A percentile compares a stretch with the other conserved stretches of the same genome.
phyloP scores from a whole-genome alignment of 2,888 invertebrate genomes.

The Drosophila rubida region DNA sequence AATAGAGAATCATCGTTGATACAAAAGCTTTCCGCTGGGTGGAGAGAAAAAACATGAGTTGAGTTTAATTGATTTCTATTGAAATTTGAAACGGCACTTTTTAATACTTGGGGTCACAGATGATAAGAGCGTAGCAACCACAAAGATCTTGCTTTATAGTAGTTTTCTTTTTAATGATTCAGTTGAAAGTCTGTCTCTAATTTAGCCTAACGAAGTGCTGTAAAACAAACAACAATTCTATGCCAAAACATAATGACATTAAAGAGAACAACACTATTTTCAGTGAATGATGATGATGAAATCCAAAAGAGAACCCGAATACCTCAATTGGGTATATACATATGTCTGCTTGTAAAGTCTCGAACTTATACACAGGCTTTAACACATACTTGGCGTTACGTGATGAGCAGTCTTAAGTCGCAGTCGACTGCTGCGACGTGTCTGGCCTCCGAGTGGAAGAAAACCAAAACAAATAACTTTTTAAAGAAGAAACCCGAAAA shows the following conservation, averaged over 20 bases:
- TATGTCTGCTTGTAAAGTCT: conserved; percentile 20
- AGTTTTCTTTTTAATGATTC: conserved; percentile 31
- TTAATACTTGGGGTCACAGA: conserved; percentile 49
- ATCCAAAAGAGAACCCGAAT: conserved; percentile 1
- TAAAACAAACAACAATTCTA: not conserved
- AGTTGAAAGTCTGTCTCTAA: conserved; percentile 15
- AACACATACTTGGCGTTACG: conserved; percentile 45
- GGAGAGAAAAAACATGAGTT: conserved; percentile 54
- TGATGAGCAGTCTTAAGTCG: conserved; percentile 71
- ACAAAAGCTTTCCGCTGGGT: conserved; percentile 51
- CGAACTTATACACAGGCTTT: conserved; percentile 24
- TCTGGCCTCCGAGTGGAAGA: conserved; percentile 48
- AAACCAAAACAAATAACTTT: conserved; percentile 42
- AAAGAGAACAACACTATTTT: conserved; percentile 8
- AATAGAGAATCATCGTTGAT: conserved; percentile 49
- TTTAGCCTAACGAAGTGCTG: not conserved
- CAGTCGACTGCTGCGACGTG: conserved; percentile 56
- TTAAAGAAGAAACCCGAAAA: conserved; percentile 46
- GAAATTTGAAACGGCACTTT: conserved; percentile 76
- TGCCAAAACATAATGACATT: conserved; percentile 13
- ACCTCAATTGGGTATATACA: not conserved
- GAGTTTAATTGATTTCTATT: conserved; percentile 75
- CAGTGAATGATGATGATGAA: conserved; percentile 22
- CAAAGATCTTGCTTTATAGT: conserved; percentile 18
- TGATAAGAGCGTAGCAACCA: conserved; percentile 15